Base-by-base conservation (phyloP, 1,140 invertebrate genomes). In the Sminthurides bifidus region DNA sequence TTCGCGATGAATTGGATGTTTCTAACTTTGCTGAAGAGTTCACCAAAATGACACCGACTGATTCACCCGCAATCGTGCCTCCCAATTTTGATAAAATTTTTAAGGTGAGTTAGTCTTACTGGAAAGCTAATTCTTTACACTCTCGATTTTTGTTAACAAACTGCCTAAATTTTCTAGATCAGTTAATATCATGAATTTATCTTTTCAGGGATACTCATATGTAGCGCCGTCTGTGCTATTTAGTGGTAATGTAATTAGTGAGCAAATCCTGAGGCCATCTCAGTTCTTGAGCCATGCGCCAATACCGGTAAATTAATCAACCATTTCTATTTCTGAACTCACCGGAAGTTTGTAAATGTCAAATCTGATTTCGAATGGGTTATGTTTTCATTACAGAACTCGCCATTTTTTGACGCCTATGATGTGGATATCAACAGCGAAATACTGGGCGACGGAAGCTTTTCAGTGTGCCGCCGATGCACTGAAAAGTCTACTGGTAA, bases 11-110 rank as follows among this genome's bases (percentile, higher is more conserved):
- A 68, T 74, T 92, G 45, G 93, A 97, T 74, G 88, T 91, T 3
- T 90, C 87, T 66, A 95, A 96, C 74, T 97, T 97, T 73, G 86
- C 91, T 26, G 87, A 89, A 58, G 92, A 97, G 74, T 97, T 98
- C 69, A 97, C 92, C 0, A 80, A 81, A 61, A 89, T 92, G 81
- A 76, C 79, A 44, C 83, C 88, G 2, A 81, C 85, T 1, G 91
- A 95, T 70, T 92, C 87, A n/a, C 90, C 91, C 0, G 87, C 85
- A 3, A 79, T 88, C 40, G 79, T 85, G 21, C 91, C 91, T 19
- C 67, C 67, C 38, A 85, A 90, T 69, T 82, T 81, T 61, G 85
- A 91, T 62, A 87, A 87, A 69, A 77, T 93, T 33, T 97, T 94
- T 70, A 81, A 86, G 78, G 84, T 80, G 65, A 64, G 64, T 43